Conservation (phyloP, 2,797 vertebrate species). For the Hafferia zeledoni region DNA sequence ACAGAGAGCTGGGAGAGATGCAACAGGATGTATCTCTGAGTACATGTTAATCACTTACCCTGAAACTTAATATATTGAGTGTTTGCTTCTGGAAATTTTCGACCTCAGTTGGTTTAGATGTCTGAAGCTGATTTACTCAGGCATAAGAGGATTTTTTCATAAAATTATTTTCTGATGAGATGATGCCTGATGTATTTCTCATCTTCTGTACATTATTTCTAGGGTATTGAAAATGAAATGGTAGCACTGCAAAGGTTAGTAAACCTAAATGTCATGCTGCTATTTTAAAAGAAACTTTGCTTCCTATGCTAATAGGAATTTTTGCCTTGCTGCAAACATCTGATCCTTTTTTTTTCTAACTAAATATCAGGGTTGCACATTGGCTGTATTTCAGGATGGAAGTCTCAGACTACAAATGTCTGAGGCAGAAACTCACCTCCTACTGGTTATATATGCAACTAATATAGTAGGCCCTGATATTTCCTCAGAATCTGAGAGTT, state of each 20-base stretch:
- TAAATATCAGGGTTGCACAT: background rate
- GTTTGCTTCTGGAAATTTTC: background rate
- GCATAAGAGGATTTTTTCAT: background rate
- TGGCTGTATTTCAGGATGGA: background rate
- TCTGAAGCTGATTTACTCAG: background rate
- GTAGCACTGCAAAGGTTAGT: background rate
- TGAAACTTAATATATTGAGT: background rate
- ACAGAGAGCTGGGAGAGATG: background rate
- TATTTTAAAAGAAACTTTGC: slow-evolving; percentile 3
- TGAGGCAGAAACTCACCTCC: background rate
- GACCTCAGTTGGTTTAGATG: background rate
- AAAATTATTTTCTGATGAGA: background rate
- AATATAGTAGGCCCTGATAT: background rate
- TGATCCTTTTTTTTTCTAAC: background rate
- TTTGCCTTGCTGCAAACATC: background rate
- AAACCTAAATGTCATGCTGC: background rate
- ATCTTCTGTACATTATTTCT: background rate
- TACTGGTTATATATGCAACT: background rate
- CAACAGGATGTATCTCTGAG: background rate
- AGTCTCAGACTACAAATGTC: background rate
- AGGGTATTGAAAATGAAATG: background rate
- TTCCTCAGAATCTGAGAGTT: background rate
- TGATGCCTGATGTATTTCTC: background rate
- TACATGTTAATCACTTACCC: accelerated
- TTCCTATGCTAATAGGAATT: background rate